Percentiles rank a stretch among this genome's conserved stretches.
Conservation (phyloP, 2,113 vertebrate species). For the Rhizomys pruinosus region DNA sequence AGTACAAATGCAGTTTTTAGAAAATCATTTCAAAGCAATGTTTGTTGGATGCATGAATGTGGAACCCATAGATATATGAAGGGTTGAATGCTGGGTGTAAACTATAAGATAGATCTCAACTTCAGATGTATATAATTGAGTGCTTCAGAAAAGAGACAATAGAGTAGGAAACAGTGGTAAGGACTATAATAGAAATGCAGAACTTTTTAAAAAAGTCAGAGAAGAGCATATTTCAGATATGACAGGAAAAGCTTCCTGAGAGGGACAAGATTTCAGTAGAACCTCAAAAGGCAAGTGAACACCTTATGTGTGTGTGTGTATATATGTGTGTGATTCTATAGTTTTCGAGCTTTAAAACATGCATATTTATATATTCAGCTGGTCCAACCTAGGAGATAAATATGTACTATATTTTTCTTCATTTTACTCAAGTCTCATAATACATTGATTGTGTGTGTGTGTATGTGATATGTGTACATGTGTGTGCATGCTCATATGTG, state of each 20-base stretch:
- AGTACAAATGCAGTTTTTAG: neutral
- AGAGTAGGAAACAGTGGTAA: neutral
- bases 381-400: constrained; percentile 45
- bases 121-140: constrained; percentile 13
- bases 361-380: constrained; percentile 26
- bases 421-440: constrained; percentile 55
- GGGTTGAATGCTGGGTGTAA: neutral
- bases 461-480: neutral
- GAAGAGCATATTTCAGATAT: constrained; percentile 37
- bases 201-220: constrained; percentile 16
- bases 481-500: no score
- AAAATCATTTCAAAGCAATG: neutral
- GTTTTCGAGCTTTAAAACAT: constrained; percentile 40
- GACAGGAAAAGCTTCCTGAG: constrained; percentile 19
- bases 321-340: neutral
- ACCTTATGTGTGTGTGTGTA: neutral
- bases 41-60: neutral
- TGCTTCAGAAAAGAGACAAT: neutral
- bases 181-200: neutral
- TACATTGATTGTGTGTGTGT: neutral
- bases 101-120: neutral
- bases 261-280: constrained; percentile 58
- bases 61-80: neutral
- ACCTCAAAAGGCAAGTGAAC: neutral
- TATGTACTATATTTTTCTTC: constrained; percentile 39